Evolutionary conservation across 2,113 vertebrate genomes (phyloP), one percentile per base, ranked within the genome.

Genomic region (Sebastes schlegelii): DNA sequence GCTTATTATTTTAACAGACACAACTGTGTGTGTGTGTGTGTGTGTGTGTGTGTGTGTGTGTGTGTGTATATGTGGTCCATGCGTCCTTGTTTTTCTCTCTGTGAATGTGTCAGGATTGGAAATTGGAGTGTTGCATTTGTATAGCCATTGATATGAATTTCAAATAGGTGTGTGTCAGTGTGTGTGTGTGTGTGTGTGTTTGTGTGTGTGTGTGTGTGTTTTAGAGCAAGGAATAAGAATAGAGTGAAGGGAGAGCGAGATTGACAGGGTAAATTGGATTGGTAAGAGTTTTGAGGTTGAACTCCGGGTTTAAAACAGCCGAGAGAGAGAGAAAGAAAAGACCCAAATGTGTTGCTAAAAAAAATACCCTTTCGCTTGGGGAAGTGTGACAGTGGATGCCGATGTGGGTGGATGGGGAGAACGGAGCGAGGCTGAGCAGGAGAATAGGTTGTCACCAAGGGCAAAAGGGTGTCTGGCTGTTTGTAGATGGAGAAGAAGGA

Each of bases 261-360:
- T 92, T 94, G 93, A 92, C 89, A 87, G 86, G 67, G 62, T 90
- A 93, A 92, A 94, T 92, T 94, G 90, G 90, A 84, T 52, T 71
- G 82, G 80, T 83, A 64, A 71, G 79, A 72, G 73, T 85, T 82
- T 76, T 70, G 70, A 83, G 79, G 85, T 85, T 88, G 87, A 89
- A 91, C 68, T 85, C 68, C n/a, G 71, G 81, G 43, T 84, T 90
- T 90, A 82, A 84, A 92, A 80, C 74, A 82, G 74, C 62, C 4
- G 49, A 26, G 16, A 77, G 80, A 79, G n/a, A 76, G 54, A 67
- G n/a, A 81, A 74, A 80, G 69, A 76, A 84, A 86, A 75, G 58
- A 80, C 63, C 69, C 55, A 69, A 83, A 83, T 9, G 17, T 11
- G 54, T 52, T 87, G 34, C 85, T 77, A 66, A 79, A 86, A 79